Base-by-base conservation (phyloP, 2,888 invertebrate species). In the Parnassius smintheus region DNA sequence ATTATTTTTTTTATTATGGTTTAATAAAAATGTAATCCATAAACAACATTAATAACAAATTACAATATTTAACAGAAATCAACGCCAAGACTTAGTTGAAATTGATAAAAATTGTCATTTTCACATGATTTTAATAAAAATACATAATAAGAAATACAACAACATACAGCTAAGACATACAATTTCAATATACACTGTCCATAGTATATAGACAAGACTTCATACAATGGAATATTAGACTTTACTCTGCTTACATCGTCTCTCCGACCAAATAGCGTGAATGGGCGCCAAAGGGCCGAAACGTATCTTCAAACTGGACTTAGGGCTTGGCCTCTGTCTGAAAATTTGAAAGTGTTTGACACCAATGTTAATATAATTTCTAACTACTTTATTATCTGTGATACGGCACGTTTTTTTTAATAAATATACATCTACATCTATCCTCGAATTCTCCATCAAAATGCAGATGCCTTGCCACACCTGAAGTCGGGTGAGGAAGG, bases 301-400 rank as follows among this genome's bases (percentile, higher is more conserved):
- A 13, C n/a, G 49, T 13, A n/a, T 61, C 59, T 65, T 62, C 62
- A 71, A 60, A 84, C 82, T 85, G 0, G 70, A 66, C 56, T 77
- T 86, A 83, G 64, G 78, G 67, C 57, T 79, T 73, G 64, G 75
- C 71, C 68, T 86, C 89, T 87, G 85, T 75, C 86, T 88, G 84
- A 64, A 82, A 83, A 82, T 49, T 22, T 49, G 58, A 67, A 62
- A 71, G 68, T 77, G 68, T 78, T 68, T 78, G 69, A 75, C 68
- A 71, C 70, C 67, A 64, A 59, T 61, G 72, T 79, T 76, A 80
- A 65, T 73, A 64, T 58, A 9, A 1, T 2, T 48, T 66, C 83
- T 81, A 83, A 75, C 82, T 85, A 85, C 82, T 57, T 52, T 52
- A 49, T 46, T 35, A 35, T 35, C 35, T 35, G 7, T 35, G 35